These are phyloP conservation scores for Temnothorax longispinosus DNA, from an alignment of 1,140 invertebrate species.

Conservation along the genomic window DNA sequence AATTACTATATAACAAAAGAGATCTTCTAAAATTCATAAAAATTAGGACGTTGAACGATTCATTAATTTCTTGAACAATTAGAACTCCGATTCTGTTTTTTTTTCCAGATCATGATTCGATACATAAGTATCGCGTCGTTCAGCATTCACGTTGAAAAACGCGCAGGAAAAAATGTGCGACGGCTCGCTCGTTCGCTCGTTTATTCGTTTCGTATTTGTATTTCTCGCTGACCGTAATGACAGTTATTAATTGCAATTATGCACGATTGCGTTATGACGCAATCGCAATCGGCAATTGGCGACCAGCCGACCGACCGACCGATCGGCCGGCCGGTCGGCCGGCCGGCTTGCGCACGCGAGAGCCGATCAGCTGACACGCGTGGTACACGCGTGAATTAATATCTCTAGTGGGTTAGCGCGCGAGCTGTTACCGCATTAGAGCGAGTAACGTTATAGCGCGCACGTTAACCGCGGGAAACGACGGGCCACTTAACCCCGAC, in stretches of 20 bases:
- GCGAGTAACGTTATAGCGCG: not conserved
- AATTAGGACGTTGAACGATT: not conserved
- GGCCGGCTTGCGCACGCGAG: not conserved
- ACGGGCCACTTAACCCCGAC: constrained; percentile 26
- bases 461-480: constrained; percentile 30
- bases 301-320: not conserved
- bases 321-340: not conserved
- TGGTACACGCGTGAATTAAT: constrained; percentile 48
- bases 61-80: not conserved
- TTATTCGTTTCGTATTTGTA: constrained; percentile 16
- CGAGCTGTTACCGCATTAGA: constrained; percentile 16
- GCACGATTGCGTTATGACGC: constrained; percentile 12
- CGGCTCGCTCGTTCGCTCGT: not conserved
- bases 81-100: not conserved
- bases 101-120: not conserved
- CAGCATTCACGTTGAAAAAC: not conserved
- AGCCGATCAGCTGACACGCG: constrained; percentile 46
- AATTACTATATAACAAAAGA: too few species aligned
- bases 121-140: not conserved
- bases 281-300: constrained; percentile 24
- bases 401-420: constrained; percentile 35
- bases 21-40: not conserved
- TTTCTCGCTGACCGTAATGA: constrained; percentile 15
- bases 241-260: constrained; percentile 47
- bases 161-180: not conserved